Base-by-base conservation (phyloP, 2,888 invertebrate species). In the Acrobasis suavella region DNA sequence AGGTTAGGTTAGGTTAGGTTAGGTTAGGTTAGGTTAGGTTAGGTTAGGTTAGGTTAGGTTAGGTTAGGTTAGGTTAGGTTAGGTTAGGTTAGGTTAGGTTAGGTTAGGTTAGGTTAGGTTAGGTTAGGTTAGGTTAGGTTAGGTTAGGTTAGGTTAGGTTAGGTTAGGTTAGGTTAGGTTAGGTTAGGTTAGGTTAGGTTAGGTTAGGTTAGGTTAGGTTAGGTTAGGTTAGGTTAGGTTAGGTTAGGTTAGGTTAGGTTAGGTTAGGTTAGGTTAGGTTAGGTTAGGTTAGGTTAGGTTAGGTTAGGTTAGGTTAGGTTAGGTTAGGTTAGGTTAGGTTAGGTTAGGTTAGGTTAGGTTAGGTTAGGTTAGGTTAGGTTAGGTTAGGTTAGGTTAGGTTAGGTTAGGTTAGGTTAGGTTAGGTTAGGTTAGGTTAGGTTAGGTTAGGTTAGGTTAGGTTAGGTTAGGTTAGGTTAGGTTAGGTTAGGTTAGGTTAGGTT, bases 1-100 rank as follows among this genome's bases (percentile, higher is more conserved):
- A 66, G 66, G 66, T 66, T 66, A 64, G 66, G 66, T 66, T 66
- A 66, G 66, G 66, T 66, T 66, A 66, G 66, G 64, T 64, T 66
- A 65, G 56, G 50, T 50, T 50, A 50, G 50, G 50, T 50, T 50
- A 50, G 50, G 50, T 50, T 50, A 60, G 60, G 60, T 61, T 61
- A 61, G 61, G 61, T 61, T 61, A 61, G 61, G 66, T 64, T 66
- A 64, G 64, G 66, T 64, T 66, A 64, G 64, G 66, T 64, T 66
- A 64, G 64, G 66, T 64, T 66, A 64, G 64, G 66, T 64, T 66
- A 64, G 64, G 66, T 64, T 66, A 64, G 64, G 66, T 66, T 66
- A 66, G 66, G 66, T 66, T 66, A 66, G 66, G 66, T 66, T 66
- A 66, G 66, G 66, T 66, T 66, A 64, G 65, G 65, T 66, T 66